Base-by-base conservation (phyloP, 2,888 invertebrate species). In the Heliothis peltigera region DNA sequence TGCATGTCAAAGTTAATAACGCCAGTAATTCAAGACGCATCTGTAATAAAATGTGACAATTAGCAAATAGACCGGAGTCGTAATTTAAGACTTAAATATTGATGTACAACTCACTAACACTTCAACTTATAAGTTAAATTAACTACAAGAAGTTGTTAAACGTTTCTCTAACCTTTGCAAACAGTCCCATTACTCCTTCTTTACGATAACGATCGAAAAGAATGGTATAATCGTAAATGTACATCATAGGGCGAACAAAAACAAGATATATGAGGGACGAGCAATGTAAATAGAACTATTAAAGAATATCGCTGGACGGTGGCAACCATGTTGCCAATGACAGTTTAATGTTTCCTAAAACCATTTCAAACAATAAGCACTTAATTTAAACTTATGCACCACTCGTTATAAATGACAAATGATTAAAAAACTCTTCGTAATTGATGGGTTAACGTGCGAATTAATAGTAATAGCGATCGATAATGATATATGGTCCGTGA, bases 331-430 rank as follows among this genome's bases (percentile, higher is more conserved):
- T 69, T 57, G 48, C 52, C 56, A 67, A 53, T 73, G 75, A 75
- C 73, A 81, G 73, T 77, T 79, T 70, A 79, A 80, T 82, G 71
- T 75, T 72, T 79, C 76, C 76, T 79, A 72, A 80, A 73, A 76
- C 79, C 75, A 83, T 82, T 83, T 57, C 53, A 76, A 82, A 83
- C 78, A 83, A 84, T 84, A 83, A 82, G 78, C 56, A 80, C 85
- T 84, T 80, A 77, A 83, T 84, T 84, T 70, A 75, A 83, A 79
- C 71, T 74, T 81, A 83, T 79, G 70, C 75, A 60, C 70, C 69
- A 72, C 80, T 77, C 62, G 72, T 87, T 91, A 90, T 87, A 85
- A 82, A 89, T 92, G 92, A 93, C 91, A 91, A 92, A 93, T 91
- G 88, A 87, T 82, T 85, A 84, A 89, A 91, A 90, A 89, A 90